phyloP scores from a whole-genome alignment of 1,140 invertebrate genomes.

The Globodera ellingtonae region DNA sequence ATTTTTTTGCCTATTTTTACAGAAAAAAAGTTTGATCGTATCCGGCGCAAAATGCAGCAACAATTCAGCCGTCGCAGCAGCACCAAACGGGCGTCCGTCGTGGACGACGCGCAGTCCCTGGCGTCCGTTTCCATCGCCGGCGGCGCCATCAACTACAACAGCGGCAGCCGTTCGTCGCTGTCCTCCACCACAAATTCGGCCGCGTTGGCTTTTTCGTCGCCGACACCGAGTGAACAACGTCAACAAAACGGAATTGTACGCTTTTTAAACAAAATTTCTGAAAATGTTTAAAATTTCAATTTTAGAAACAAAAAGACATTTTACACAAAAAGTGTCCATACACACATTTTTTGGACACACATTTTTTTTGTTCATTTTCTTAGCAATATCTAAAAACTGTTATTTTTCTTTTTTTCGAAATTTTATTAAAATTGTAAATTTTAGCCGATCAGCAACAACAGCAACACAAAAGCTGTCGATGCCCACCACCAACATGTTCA shows the following conservation, averaged over 20 bases:
- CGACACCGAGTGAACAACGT: constrained; percentile 32
- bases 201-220: constrained; percentile 46
- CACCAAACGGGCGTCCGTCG: constrained; percentile 2
- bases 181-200: constrained; percentile 27
- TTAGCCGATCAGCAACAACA: neutral
- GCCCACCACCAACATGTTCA: constrained; percentile 1
- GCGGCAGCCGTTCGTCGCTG: constrained; percentile 22
- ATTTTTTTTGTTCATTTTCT: too few species aligned
- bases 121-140: constrained; percentile 38
- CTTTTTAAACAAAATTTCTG: neutral
- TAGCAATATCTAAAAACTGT: too few species aligned
- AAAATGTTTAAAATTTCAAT: neutral
- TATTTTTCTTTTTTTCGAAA: too few species aligned
- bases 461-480: neutral
- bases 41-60: constrained; percentile 47
- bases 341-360: too few species aligned
- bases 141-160: neutral
- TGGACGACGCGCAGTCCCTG: constrained; percentile 38
- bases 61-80: constrained; percentile 32
- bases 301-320: too few species aligned
- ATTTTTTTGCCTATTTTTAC: constrained; percentile 8
- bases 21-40: constrained; percentile 50
- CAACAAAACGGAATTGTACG: constrained; percentile 12
- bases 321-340: too few species aligned
- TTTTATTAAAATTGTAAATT: too few species aligned